Conservation (phyloP, 2,113 vertebrate genomes). For the Erinaceus europaeus region DNA sequence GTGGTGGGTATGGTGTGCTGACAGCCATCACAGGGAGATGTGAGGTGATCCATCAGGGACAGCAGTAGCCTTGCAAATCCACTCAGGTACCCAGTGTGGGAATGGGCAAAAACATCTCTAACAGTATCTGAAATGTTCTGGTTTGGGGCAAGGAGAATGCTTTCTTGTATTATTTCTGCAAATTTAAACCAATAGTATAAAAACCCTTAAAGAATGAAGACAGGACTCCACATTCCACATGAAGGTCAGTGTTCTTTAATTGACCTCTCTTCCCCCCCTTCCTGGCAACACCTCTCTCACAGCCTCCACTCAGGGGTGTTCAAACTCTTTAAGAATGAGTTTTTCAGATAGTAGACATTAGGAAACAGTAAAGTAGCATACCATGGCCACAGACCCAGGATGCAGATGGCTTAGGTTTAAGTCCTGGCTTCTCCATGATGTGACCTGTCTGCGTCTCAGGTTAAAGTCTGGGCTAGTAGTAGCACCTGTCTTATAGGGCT, state of each 20-base stretch:
- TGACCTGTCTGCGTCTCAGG: not conserved
- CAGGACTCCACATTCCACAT: not conserved
- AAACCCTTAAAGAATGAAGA: not conserved
- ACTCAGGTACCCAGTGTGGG: not conserved
- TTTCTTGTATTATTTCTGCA: not conserved
- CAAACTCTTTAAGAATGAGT: not conserved
- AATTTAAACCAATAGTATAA: conserved; percentile 27
- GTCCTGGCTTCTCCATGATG: not conserved
- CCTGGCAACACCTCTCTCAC: not conserved
- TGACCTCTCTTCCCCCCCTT: not conserved
- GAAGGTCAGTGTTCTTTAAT: not conserved
- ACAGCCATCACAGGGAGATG: too few species aligned
- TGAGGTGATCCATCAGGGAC: too few species aligned
- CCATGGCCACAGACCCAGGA: not conserved
- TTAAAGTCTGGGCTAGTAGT: not conserved
- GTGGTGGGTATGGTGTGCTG: too few species aligned
- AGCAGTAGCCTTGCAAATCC: too few species aligned
- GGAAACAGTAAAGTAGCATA: not conserved
- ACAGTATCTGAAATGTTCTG: not conserved
- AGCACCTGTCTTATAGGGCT: not conserved
- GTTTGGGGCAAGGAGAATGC: not conserved
- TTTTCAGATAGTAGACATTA: not conserved
- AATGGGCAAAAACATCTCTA: not conserved
- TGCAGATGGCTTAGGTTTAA: not conserved
- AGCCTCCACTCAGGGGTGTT: not conserved